Conservation (phyloP, 2,113 vertebrate genomes). For the Mormoops blainvillei region DNA sequence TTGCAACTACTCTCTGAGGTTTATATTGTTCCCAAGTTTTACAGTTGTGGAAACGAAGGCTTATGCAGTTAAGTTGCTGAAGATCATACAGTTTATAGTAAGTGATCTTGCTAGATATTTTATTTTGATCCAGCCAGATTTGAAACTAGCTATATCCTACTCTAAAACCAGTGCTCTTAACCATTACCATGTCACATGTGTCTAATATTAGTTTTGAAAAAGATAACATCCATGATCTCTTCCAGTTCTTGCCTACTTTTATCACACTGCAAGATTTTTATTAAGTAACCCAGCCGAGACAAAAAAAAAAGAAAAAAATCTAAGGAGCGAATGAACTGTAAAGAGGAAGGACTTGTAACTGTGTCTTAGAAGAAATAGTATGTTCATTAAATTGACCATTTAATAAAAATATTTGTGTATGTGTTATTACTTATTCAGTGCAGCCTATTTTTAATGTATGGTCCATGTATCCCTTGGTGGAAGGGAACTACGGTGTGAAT, state of each 20-base stretch:
- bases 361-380: not conserved
- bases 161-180: not conserved
- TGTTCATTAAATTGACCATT: not conserved
- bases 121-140: no score
- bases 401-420: not conserved
- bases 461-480: not conserved
- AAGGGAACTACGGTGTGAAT: not conserved
- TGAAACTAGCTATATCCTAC: no score
- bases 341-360: not conserved
- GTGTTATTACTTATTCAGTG: not conserved
- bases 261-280: not conserved
- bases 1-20: not conserved
- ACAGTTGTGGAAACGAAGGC: not conserved
- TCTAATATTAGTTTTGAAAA: not conserved
- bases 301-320: not conserved
- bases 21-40: not conserved
- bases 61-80: not conserved
- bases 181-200: not conserved
- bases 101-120: not conserved
- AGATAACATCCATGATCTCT: not conserved
- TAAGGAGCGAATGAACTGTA: not conserved
- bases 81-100: not conserved
- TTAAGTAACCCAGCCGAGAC: not conserved
- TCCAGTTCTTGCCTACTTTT: not conserved
- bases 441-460: not conserved